phyloP scores from a whole-genome alignment of 1,140 invertebrate genomes.

The Papilio xuthus region DNA sequence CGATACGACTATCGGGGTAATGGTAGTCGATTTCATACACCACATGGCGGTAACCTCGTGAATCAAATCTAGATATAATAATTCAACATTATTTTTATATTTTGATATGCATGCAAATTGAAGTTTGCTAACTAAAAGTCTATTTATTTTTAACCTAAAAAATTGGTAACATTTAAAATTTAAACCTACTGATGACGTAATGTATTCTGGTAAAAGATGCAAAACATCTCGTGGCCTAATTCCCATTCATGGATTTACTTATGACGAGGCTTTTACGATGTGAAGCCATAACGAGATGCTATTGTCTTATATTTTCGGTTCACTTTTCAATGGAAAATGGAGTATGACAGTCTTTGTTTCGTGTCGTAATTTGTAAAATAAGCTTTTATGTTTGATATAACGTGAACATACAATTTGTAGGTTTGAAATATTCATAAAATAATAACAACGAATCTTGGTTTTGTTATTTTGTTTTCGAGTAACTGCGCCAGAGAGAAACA shows the following conservation, averaged over 20 bases:
- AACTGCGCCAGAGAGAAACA: background rate
- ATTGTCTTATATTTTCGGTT: constrained; percentile 32
- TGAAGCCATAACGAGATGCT: constrained; percentile 4
- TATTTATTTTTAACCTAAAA: background rate
- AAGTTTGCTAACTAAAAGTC: background rate
- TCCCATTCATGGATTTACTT: constrained; percentile 20
- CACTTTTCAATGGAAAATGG: constrained; percentile 26
- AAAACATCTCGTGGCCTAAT: constrained; percentile 27
- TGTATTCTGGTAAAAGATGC: constrained; percentile 5
- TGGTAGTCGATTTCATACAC: no score
- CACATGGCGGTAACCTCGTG: no score
- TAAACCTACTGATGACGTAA: constrained; percentile 12
- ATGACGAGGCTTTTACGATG: constrained; percentile 8
- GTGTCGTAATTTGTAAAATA: constrained; percentile 17
- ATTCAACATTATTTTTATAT: background rate
- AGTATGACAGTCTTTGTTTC: constrained; percentile 13
- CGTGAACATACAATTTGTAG: background rate
- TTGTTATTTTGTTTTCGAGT: background rate
- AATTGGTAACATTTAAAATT: background rate
- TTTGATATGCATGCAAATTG: background rate
- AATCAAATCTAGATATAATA: no score
- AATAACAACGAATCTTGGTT: background rate
- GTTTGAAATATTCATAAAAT: constrained; percentile 5
- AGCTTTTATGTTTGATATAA: background rate
- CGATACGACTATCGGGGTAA: no score